Conservation (phyloP, 2,113 vertebrate genomes). For the Heptranchias perlo region DNA sequence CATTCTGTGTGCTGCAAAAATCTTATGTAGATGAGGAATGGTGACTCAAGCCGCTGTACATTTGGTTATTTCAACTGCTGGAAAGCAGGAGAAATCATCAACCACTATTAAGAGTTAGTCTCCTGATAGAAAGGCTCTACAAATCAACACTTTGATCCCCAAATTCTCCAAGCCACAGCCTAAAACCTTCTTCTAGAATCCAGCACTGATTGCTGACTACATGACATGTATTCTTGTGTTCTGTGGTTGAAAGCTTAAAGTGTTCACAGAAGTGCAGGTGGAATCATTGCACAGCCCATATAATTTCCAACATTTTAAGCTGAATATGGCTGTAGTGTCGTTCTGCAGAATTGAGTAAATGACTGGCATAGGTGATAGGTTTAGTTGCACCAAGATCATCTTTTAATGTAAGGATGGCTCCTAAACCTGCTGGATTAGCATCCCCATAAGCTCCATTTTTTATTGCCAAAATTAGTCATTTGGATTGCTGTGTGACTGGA, state of each 20-base stretch:
- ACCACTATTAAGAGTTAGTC: neutral
- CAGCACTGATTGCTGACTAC: too few species aligned
- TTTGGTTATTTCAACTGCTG: neutral
- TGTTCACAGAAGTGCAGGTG: too few species aligned
- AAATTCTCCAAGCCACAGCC: neutral
- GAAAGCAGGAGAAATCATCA: neutral
- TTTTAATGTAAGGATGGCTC: neutral
- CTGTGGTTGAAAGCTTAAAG: too few species aligned
- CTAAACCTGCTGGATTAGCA: neutral
- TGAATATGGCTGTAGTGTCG: neutral
- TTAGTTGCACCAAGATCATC: neutral
- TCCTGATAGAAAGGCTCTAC: neutral
- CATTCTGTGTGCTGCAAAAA: neutral
- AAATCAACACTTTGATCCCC: neutral
- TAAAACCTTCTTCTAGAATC: too few species aligned
- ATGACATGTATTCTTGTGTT: too few species aligned
- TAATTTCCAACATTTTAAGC: neutral
- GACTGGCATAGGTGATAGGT: neutral
- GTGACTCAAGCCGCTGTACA: neutral
- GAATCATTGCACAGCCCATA: too few species aligned
- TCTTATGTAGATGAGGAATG: neutral
- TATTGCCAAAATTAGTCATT: neutral
- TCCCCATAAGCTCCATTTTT: neutral
- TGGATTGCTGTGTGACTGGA: too few species aligned
- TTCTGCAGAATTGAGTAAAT: neutral